A percentile compares a stretch with the other conserved stretches of the same genome.
Conservation (phyloP, 2,113 vertebrate species). For the Microtus pennsylvanicus region DNA sequence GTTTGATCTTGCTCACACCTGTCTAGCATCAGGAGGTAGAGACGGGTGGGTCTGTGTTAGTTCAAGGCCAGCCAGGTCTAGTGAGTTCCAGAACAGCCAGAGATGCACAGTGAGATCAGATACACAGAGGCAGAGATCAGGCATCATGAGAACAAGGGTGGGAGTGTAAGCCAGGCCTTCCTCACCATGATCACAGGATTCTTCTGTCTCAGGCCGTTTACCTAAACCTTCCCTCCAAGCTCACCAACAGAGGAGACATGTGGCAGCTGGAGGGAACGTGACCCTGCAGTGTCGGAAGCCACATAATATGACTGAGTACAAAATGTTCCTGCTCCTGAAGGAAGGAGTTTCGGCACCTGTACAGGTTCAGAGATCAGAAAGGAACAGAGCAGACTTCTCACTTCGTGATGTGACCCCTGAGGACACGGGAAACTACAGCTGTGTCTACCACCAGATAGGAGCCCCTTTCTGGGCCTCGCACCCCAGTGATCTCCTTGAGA, state of each 20-base stretch:
- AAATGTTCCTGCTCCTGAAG: background rate
- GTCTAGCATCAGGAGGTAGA: too few species aligned
- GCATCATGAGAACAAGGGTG: background rate
- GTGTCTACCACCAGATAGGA: background rate
- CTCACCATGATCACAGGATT: background rate
- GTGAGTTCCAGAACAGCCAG: background rate
- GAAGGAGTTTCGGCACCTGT: background rate
- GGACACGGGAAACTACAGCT: background rate
- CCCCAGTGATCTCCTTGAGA: background rate
- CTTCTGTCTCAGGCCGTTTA: background rate
- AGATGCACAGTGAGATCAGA: background rate
- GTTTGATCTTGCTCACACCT: too few species aligned
- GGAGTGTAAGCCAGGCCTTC: background rate
- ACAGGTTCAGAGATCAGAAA: background rate
- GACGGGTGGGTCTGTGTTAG: background rate
- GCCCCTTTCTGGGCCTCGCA: background rate
- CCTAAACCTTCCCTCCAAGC: background rate
- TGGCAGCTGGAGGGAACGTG: background rate
- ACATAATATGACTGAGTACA: background rate
- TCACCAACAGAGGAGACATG: background rate
- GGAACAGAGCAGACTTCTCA: background rate
- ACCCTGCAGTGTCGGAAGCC: background rate
- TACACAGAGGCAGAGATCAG: background rate
- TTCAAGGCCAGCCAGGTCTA: background rate
- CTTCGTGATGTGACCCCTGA: rapidly evolving